phyloP scores from a whole-genome alignment of 2,797 vertebrate genomes.

The Astyanax mexicanus region DNA sequence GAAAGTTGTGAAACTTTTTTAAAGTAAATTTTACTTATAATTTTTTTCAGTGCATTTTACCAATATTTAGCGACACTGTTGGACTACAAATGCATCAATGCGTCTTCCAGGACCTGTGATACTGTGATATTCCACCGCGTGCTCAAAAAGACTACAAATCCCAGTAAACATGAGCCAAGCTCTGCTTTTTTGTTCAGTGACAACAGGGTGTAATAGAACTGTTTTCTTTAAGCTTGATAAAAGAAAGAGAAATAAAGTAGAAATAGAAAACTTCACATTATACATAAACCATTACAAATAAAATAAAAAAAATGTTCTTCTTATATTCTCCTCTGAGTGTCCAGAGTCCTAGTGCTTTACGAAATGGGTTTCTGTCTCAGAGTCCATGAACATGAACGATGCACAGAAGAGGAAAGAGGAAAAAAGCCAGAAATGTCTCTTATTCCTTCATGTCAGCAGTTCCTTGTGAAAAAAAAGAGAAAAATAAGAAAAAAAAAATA shows the following conservation, averaged over 20 bases:
- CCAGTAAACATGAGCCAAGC: slow-evolving; percentile 81
- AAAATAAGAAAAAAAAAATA: too few species aligned
- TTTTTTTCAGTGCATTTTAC: too few species aligned
- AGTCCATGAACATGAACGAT: slow-evolving; percentile 84
- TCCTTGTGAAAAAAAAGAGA: slow-evolving; percentile 80
- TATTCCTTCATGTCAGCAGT: slow-evolving; percentile 73
- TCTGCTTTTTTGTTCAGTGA: slow-evolving; percentile 85
- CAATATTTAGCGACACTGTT: neutral
- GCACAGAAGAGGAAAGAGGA: slow-evolving; percentile 75
- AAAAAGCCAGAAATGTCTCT: slow-evolving; percentile 64
- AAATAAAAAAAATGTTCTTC: slow-evolving; percentile 87
- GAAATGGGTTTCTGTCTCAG: slow-evolving; percentile 78
- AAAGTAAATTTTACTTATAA: too few species aligned
- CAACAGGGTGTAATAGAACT: slow-evolving; percentile 81
- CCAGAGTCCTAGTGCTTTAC: slow-evolving; percentile 95
- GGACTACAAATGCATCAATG: slow-evolving; percentile 18
- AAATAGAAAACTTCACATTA: slow-evolving; percentile 92
- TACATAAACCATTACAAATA: slow-evolving; percentile 92
- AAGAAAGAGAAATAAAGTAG: slow-evolving; percentile 60
- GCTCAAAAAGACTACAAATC: slow-evolving; percentile 61
- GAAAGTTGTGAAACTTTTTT: too few species aligned
- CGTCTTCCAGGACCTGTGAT: too few species aligned
- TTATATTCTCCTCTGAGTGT: slow-evolving; percentile 83
- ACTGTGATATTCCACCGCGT: slow-evolving; percentile 72
- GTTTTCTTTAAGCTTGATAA: slow-evolving; percentile 64